Percentiles rank a stretch among this genome's conserved stretches.
These are phyloP conservation scores for Ceraclea dissimilis DNA, from an alignment of 2,888 invertebrate genomes.

Conservation along the genomic window DNA sequence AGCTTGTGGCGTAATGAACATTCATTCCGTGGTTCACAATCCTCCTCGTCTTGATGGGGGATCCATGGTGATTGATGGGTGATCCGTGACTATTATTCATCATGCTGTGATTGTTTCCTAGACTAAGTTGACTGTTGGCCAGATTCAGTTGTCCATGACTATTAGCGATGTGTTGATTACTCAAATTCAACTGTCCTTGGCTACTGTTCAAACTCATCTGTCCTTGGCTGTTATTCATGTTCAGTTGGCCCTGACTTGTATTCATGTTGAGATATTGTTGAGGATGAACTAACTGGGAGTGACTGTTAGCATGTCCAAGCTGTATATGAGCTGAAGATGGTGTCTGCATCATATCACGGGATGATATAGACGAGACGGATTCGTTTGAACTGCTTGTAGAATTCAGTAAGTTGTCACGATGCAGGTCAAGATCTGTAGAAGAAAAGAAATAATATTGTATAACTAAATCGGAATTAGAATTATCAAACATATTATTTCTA, in stretches of 20 bases:
- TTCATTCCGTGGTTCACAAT: slow-evolving; percentile 28
- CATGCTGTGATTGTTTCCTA: slow-evolving; percentile 17
- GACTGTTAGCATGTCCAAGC: slow-evolving; percentile 19
- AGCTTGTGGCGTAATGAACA: slow-evolving; percentile 33
- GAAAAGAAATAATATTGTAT: not conserved
- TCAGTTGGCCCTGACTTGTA: slow-evolving; percentile 21
- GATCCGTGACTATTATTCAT: slow-evolving; percentile 21
- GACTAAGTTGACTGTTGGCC: slow-evolving; percentile 19
- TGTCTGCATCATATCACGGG: slow-evolving; percentile 41
- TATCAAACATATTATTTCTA: not conserved
- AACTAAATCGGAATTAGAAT: not conserved
- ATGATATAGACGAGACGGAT: slow-evolving; percentile 66
- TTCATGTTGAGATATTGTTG: slow-evolving; percentile 1
- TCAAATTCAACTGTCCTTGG: slow-evolving; percentile 21
- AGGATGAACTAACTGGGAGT: slow-evolving; percentile 23
- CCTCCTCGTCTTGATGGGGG: slow-evolving; percentile 26
- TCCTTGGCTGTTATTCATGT: slow-evolving; percentile 11
- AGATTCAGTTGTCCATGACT: slow-evolving; percentile 14
- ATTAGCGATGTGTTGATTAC: not conserved
- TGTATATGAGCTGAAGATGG: slow-evolving; percentile 24
- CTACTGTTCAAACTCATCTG: slow-evolving; percentile 12
- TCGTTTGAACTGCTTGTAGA: slow-evolving; percentile 79
- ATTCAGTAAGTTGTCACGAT: slow-evolving; percentile 26
- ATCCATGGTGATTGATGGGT: slow-evolving; percentile 24
- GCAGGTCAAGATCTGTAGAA: slow-evolving; percentile 21